Conservation (phyloP, 30 jellyfish, hydroid and myxozoan genomes). For the Pseudorhiza aurosa region DNA sequence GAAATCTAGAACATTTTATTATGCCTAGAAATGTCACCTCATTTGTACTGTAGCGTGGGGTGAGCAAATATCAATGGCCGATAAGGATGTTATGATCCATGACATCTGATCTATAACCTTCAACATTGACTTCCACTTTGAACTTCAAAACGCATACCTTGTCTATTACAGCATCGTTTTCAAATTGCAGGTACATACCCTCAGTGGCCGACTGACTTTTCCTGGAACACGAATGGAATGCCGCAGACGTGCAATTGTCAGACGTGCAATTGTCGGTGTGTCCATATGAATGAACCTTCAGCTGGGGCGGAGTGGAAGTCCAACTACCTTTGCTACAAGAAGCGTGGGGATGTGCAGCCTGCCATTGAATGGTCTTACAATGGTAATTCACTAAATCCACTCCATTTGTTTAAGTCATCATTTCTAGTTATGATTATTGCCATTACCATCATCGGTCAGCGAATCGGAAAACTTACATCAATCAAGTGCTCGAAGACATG, state of each 20-base stretch:
- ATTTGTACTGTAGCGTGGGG: neutral
- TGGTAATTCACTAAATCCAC: conserved; percentile 8
- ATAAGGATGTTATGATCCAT: neutral
- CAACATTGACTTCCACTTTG: no score
- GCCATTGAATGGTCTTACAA: conserved; percentile 58
- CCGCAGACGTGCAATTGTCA: conserved; percentile 61
- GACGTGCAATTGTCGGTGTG: conserved; percentile 54
- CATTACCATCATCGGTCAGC: no score
- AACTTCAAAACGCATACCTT: no score
- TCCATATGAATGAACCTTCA: conserved; percentile 65
- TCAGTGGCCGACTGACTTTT: conserved; percentile 61
- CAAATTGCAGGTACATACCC: conserved; percentile 53
- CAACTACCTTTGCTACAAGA: conserved; percentile 58
- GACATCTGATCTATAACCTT: no score
- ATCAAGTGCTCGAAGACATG: no score
- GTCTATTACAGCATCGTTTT: no score
- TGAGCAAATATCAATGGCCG: neutral
- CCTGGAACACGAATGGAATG: conserved; percentile 60
- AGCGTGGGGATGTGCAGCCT: conserved; percentile 37
- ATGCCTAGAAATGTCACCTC: no score
- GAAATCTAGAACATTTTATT: no score
- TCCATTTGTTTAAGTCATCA: no score
- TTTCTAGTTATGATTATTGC: no score
- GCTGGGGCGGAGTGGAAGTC: conserved; percentile 72
- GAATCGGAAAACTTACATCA: no score